Base-by-base conservation (phyloP, 2,113 vertebrate species). In the Morone saxatilis region DNA sequence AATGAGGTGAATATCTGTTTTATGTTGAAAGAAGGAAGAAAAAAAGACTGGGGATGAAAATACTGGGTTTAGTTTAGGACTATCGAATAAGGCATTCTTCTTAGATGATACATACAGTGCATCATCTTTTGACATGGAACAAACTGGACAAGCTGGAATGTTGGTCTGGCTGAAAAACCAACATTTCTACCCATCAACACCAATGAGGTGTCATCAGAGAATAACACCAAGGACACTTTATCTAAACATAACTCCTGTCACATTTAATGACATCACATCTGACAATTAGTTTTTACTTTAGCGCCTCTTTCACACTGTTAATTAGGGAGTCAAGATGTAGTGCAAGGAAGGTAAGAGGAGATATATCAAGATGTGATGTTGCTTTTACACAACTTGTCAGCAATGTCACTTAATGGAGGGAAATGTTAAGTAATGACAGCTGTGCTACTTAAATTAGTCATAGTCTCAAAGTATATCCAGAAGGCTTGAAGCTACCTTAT, bases 191-290 rank as follows among this genome's bases (percentile, higher is more conserved):
- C 56, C 41, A 11, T 60, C 54, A 22, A 57, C 77, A 5, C 31
- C 7, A 48, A 59, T 69, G 57, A 62, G 48, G 51, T 57, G 78
- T 53, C 70, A 31, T 40, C 71, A 7, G 57, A 72, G 36, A 74
- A 76, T 72, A 13, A 67, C 59, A 51, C 41, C 66, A n/a, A 78
- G 76, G 88, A 63, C 80, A 50, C 70, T 57, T 60, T 4, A 66
- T 63, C 65, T 63, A 66, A 78, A 86, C 65, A 83, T 68, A 60
- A 73, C 60, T 54, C 56, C 76, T 68, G 67, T 78, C 68, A 47
- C 72, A 60, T 71, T 62, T 73, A 59, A 68, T 81, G 61, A 72
- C 63, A 71, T 85, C 84, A 69, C 69, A 53, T 60, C 61, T 51
- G 56, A 76, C 61, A 79, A 80, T 74, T 6, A 60, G 62, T 14